Base-by-base conservation (phyloP, 2,113 vertebrate species). In the Istiophorus platypterus region DNA sequence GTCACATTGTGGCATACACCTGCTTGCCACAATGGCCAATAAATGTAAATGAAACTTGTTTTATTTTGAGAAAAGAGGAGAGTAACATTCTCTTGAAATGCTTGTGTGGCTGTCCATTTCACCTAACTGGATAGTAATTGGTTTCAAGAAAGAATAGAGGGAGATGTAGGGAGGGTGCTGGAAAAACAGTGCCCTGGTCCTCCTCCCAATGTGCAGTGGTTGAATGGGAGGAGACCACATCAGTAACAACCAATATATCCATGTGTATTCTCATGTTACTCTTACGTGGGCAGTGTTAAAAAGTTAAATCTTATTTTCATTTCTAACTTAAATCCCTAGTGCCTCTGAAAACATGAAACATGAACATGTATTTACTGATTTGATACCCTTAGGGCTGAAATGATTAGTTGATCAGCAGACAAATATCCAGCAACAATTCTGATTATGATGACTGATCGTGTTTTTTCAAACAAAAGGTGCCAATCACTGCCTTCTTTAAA, bases 221-320 rank as follows among this genome's bases (percentile, higher is more conserved):
- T 52, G 61, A 51, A 74, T 73, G 24, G 18, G 31, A 62, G 31
- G 10, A 34, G 24, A 52, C 22, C 64, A 41, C n/a, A 47, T 70
- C 20, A 49, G 76, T 56, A 76, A n/a, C n/a, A n/a, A n/a, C n/a
- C n/a, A n/a, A n/a, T n/a, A n/a, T n/a, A n/a, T n/a, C n/a, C 31
- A 34, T 34, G 31, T 34, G 31, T 34, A 34, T 34, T 34, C 31
- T 34, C 6, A 34, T 34, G 31, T 3, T 6, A 34, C 6, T 34
- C 31, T 34, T 34, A 6, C 6, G 3, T 34, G 31, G 6, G 3
- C 31, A 34, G 31, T 34, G 31, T 34, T 34, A 34, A 34, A 34
- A 34, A 34, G 31, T 34, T 34, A 34, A 34, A 34, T 34, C 3
- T 34, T 34, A 34, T 34, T 34, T 34, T 34, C 3, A 34, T 4